These are phyloP conservation scores for Gephyroberyx darwinii DNA, from an alignment of 2,797 vertebrate species.

Conservation along the genomic window DNA sequence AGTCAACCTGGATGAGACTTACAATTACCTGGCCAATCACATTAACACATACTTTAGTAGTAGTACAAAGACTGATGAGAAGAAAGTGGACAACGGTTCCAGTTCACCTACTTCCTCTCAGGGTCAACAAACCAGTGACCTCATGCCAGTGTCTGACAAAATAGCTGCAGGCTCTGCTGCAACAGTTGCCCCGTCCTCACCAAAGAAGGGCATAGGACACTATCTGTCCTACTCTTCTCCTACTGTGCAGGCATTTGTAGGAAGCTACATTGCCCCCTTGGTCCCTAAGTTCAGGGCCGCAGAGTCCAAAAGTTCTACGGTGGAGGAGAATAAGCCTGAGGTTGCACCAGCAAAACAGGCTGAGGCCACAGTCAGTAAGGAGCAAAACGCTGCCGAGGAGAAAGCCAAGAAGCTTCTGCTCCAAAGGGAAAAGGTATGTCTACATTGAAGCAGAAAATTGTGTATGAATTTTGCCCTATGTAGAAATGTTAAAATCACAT, in stretches of 20 bases:
- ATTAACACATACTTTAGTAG: slow-evolving; percentile 91
- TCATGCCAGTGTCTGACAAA: slow-evolving; percentile 62
- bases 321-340: slow-evolving; percentile 73
- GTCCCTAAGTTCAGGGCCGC: slow-evolving; percentile 88
- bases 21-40: slow-evolving; percentile 89
- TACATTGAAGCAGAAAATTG: not conserved
- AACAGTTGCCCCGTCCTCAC: slow-evolving; percentile 66
- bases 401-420: slow-evolving; percentile 86
- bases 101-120: slow-evolving; percentile 39
- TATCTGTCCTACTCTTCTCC: slow-evolving; percentile 90
- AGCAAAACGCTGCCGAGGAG: slow-evolving; percentile 85
- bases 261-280: slow-evolving; percentile 90
- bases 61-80: slow-evolving; percentile 76
- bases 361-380: slow-evolving; percentile 77
- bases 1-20: slow-evolving; percentile 91
- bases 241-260: slow-evolving; percentile 93
- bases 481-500: not conserved
- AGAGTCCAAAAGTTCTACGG: slow-evolving; percentile 79
- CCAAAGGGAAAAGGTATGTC: slow-evolving; percentile 92
- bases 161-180: slow-evolving; percentile 38
- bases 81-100: slow-evolving; percentile 60
- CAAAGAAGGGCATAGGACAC: slow-evolving; percentile 88
- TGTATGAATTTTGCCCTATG: not conserved
- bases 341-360: slow-evolving; percentile 68
- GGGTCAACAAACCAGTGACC: slow-evolving; percentile 55